A percentile compares a stretch with the other conserved stretches of the same genome.
phyloP scores from a whole-genome alignment of 2,888 invertebrate genomes.

The Balanococcus diminutus region DNA sequence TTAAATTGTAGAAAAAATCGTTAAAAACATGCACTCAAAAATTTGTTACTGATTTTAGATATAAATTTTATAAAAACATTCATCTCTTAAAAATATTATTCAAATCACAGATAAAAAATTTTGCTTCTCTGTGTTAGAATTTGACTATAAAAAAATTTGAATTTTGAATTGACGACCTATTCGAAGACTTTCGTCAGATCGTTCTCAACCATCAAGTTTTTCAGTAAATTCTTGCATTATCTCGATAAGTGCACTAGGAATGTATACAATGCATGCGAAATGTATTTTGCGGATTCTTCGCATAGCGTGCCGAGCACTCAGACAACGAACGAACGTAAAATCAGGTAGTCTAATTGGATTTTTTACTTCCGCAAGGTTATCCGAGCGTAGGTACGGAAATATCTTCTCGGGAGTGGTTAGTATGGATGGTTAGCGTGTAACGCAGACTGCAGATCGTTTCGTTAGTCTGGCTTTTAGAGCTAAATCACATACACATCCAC shows the following conservation, averaged over 20 bases:
- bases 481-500: neutral
- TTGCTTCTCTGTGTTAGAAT: too few relatives aligned
- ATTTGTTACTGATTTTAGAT: too few relatives aligned
- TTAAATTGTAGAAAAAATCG: too few relatives aligned
- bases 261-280: neutral
- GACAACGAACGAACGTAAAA: neutral
- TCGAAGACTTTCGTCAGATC: too few relatives aligned
- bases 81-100: too few relatives aligned
- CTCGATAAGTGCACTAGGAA: neutral
- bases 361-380: neutral
- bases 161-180: too few relatives aligned
- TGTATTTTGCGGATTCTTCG: neutral
- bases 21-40: too few relatives aligned
- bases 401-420: neutral
- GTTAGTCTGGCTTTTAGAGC: neutral
- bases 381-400: neutral
- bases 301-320: neutral
- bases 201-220: too few relatives aligned
- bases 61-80: too few relatives aligned
- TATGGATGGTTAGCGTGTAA: neutral
- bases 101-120: too few relatives aligned
- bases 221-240: too few relatives aligned
- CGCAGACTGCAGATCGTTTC: neutral
- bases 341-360: conserved; percentile 1
- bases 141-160: too few relatives aligned